Base-by-base conservation (phyloP, 2,797 vertebrate species). In the Delichon dasypus region DNA sequence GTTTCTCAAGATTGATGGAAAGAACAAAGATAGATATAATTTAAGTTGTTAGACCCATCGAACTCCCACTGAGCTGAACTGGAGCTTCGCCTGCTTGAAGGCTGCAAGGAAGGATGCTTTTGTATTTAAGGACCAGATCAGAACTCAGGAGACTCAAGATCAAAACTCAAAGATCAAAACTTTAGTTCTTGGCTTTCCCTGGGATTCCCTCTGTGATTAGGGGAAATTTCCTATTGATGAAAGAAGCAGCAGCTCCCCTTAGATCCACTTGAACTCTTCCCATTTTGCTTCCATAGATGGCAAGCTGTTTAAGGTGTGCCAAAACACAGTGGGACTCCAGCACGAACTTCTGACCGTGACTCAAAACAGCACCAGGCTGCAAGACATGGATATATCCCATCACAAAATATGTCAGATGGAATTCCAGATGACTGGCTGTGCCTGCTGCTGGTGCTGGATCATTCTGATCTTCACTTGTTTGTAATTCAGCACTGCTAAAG, bases 21-120 rank as follows among this genome's bases (percentile, higher is more conserved):
- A 94, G 48, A 88, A 83, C 77, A 93, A 92, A 93, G 78, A 91
- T n/a, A 58, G 27, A 51, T 57, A 38, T n/a, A 70, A 89, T 60
- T 87, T 60, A 70, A 85, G 38, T 78, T 82, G 82, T 58, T 77
- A 82, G 75, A 70, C 13, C 42, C 30, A 23, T 44, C 47, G 70
- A 86, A 84, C 64, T 80, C 40, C 44, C 62, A 57, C 27, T 75
- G 85, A 83, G 55, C 53, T 85, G 64, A 90, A 80, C 67, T 45
- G 51, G 71, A 91, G 36, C 42, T 80, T 61, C 81, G 89, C 40
- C 67, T 87, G 61, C 75, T 73, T 92, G 75, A 65, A 84, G 58
- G 67, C 50, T 92, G 36, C 60, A 90, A 90, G 38, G 62, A 94
- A 81, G 34, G 73, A 89, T 85, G 73, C 22, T 89, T 90, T 91